Evolutionary conservation across 2,797 vertebrate species (phyloP), one percentile per base, ranked within the genome.

Genomic region (Tragopan temminckii): DNA sequence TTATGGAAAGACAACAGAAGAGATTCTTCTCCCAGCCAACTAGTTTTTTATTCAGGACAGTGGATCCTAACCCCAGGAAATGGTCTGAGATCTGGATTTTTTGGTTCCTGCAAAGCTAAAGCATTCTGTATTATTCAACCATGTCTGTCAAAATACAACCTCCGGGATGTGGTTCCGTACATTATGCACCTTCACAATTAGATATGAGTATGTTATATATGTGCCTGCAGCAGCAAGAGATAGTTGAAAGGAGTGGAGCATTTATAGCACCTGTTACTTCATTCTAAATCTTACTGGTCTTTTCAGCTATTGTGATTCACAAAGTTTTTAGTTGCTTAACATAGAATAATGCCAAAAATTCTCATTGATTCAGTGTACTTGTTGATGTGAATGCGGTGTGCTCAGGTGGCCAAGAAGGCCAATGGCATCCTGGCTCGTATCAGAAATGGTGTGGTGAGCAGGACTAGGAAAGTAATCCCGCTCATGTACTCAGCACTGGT

Each of bases 41-140:
- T 95, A 86, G 62, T 72, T 88, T n/a, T 84, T 97, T 90, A 93
- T 78, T 94, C 86, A 94, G 74, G 82, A 91, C 71, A 91, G 24
- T 25, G 21, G 4, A 0, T 79, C 5, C 25, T n/a, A 77, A 69
- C 23, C 24, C 72, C 46, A 66, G 79, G 42, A 68, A 69, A 58
- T 15, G 12, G 62, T 64, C 38, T 61, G 67, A 80, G 57, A 76
- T 55, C 27, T 33, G 17, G 45, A 90, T 89, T 53, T 89, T 82
- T 83, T 27, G 85, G 23, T 25, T 31, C 42, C 35, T 58, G 36
- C 25, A 74, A 15, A 81, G 58, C 33, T 75, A 18, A 90, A 42
- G 29, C n/a, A 80, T 53, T 52, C 33, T 21, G 42, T 88, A 52
- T 82, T 82, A n/a, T 42, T 85, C 66, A 82, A 20, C 13, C 57